Evolutionary conservation across 2,888 invertebrate genomes (phyloP), one percentile per base, ranked within the genome.

Genomic region (Drosophila melanosoma): DNA sequence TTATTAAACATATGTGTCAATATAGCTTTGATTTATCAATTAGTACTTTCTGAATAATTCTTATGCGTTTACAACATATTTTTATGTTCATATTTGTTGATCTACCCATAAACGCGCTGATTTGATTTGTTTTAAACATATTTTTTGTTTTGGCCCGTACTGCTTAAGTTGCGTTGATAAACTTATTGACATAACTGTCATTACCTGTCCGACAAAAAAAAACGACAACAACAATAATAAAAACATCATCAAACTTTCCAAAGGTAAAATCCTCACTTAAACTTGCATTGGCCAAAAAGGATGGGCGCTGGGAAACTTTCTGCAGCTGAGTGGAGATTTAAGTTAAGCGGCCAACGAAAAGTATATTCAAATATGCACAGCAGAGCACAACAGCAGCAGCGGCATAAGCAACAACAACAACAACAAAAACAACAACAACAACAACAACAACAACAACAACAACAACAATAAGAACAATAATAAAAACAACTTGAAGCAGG

Each of bases 281-380:
- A 82, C 81, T 83, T 81, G 74, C 81, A 76, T 65, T 81, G 81
- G 59, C 29, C 54, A 40, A 56, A 56, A 51, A 51, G 53, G 26
- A 57, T 12, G 62, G 48, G 59, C 7, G 12, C 8, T 38, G 58
- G 53, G 10, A 35, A 49, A 7, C 12, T 3, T 12, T 38, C 26
- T 56, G 51, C 60, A 61, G 62, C 60, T 62, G 73, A 71, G 65
- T 73, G 63, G 66, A 78, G 81, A 81, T 83, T 81, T 81, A 89
- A 87, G 89, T 89, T 89, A 86, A 86, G 90, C 85, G 90, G 82
- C 87, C 89, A 85, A 89, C 88, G 86, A 87, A 89, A 89, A 87
- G 74, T 90, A 82, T 89, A 84, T 84, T 87, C 82, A 90, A 87
- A 87, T 90, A 87, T 87, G 90, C 87, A 87, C 72, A 79, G 52